phyloP scores from a whole-genome alignment of 1,140 invertebrate species.

The Choristoneura fumiferana region DNA sequence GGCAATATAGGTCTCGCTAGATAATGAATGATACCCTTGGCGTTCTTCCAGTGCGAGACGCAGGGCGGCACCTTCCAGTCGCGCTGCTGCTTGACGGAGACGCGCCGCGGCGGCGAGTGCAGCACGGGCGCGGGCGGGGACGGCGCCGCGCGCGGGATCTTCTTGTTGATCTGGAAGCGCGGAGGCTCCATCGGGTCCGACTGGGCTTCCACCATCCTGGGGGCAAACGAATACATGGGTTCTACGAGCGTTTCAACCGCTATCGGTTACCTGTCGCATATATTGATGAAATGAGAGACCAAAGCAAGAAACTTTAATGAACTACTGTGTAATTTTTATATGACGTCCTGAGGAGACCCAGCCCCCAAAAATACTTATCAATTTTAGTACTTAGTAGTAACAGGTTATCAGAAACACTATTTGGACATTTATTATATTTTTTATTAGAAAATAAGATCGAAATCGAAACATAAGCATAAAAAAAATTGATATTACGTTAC shows the following conservation, averaged over 20 bases:
- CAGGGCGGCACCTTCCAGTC: conserved; percentile 99
- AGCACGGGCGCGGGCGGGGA: conserved; percentile 97
- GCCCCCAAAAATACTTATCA: too few species aligned
- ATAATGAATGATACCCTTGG: conserved; percentile 83
- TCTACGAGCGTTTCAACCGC: too few species aligned
- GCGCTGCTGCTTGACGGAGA: conserved; percentile 98
- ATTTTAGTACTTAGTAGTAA: too few species aligned
- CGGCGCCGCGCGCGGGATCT: conserved; percentile 97
- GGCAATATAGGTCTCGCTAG: too few species aligned
- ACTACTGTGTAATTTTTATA: too few species aligned
- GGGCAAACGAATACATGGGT: neutral
- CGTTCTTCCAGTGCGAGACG: conserved; percentile 99
- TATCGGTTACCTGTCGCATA: too few species aligned
- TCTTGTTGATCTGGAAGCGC: conserved; percentile 97
- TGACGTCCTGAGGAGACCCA: too few species aligned
- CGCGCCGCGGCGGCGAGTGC: conserved; percentile 98
- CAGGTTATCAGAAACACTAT: too few species aligned
- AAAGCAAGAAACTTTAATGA: too few species aligned
- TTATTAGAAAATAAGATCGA: too few species aligned
- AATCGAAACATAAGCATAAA: neutral
- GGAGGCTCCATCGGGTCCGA: conserved; percentile 99
- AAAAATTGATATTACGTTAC: conserved; percentile 14
- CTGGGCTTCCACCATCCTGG: conserved; percentile 76
- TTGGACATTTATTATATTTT: too few species aligned
- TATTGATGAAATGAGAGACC: too few species aligned